These are phyloP conservation scores for Atta cephalotes DNA, from an alignment of 1,140 invertebrate species.

Conservation along the genomic window DNA sequence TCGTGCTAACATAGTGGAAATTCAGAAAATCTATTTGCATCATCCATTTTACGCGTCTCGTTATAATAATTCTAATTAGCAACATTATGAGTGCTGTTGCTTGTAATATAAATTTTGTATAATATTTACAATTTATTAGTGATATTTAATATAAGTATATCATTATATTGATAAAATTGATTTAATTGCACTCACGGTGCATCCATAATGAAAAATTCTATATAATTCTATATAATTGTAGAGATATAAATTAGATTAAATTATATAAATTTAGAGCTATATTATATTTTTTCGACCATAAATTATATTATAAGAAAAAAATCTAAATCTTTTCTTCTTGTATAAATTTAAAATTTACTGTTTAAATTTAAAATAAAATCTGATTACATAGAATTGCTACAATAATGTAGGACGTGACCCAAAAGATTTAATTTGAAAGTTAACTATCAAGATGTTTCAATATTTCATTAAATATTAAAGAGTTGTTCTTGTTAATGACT, in stretches of 20 bases:
- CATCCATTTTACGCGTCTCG: slow-evolving; percentile 63
- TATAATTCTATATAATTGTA: not conserved
- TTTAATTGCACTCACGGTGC: not conserved
- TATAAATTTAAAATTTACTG: not conserved
- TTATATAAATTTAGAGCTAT: not conserved
- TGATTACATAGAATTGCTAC: not conserved
- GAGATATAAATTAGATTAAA: not conserved
- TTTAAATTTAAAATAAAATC: slow-evolving; percentile 2
- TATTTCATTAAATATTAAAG: slow-evolving; percentile 1
- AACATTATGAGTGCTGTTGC: not conserved
- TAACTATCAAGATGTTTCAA: slow-evolving; percentile 6
- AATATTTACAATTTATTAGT: slow-evolving; percentile 67
- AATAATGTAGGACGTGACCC: not conserved
- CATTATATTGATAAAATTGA: not conserved
- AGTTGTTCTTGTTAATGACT: not conserved
- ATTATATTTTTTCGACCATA: not conserved
- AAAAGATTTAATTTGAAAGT: slow-evolving; percentile 19
- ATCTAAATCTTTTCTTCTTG: not conserved
- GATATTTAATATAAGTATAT: not conserved
- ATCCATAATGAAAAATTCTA: not conserved
- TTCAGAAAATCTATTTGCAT: slow-evolving; percentile 58
- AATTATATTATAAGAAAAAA: slow-evolving; percentile 19
- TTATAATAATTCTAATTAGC: slow-evolving; percentile 70
- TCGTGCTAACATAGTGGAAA: slow-evolving; percentile 19
- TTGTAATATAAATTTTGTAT: slow-evolving; percentile 46